Evolutionary conservation across 2,797 vertebrate species (phyloP).

Genomic region (Taenioides sp.): DNA sequence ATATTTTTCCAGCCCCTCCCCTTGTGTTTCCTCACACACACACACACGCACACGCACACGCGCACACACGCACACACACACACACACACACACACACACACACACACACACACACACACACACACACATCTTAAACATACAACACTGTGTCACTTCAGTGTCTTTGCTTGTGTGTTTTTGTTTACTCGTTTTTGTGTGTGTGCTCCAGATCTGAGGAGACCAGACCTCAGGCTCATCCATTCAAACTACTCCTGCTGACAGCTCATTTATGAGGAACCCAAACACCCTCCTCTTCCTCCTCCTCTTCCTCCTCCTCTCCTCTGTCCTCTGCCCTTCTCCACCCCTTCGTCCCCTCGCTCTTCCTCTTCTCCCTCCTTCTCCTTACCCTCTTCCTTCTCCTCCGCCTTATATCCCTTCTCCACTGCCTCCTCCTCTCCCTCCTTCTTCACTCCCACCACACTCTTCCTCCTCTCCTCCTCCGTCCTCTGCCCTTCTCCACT

Average conservation of each 20-base stretch:
- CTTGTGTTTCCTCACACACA: too few species aligned
- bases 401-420: too few species aligned
- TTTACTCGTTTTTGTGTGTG: slow-evolving; percentile 36
- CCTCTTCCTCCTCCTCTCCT: too few species aligned
- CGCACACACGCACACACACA: too few species aligned
- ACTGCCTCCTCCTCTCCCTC: not conserved
- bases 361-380: not conserved
- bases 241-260: slow-evolving; percentile 63
- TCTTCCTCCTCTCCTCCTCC: not conserved
- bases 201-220: slow-evolving; percentile 55
- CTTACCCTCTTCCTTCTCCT: too few species aligned
- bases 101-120: not conserved
- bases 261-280: slow-evolving; percentile 41
- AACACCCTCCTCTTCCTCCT: not conserved
- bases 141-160: slow-evolving; percentile 24
- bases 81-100: too few species aligned
- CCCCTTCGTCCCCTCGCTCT: not conserved
- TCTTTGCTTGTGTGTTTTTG: slow-evolving; percentile 34
- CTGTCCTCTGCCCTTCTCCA: too few species aligned
- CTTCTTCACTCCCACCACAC: too few species aligned
- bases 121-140: not conserved
- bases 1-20: too few species aligned
- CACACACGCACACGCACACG: too few species aligned
- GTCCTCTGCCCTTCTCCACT: too few species aligned
- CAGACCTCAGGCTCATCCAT: slow-evolving; percentile 70